phyloP scores from a whole-genome alignment of 2,888 invertebrate species.

The Philaethria dido region DNA sequence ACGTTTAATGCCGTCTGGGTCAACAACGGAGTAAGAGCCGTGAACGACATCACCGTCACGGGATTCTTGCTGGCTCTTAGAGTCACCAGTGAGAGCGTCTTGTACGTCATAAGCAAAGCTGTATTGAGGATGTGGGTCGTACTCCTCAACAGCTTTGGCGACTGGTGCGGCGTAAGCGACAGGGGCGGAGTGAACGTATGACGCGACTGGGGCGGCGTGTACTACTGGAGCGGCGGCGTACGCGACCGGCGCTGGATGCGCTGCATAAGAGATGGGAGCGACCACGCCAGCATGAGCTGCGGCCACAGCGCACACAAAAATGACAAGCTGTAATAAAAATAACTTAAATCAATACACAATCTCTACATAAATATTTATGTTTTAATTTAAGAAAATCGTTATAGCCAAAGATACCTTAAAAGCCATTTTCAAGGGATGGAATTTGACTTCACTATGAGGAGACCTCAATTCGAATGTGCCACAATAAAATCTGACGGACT shows the following conservation, averaged over 20 bases:
- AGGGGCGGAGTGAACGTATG: conserved; percentile 54
- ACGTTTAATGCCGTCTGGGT: conserved; percentile 71
- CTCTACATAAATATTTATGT: too few species aligned
- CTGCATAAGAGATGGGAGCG: conserved; percentile 63
- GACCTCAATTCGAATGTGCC: conserved; percentile 72
- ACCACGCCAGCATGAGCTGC: conserved; percentile 58
- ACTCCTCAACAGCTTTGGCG: conserved; percentile 60
- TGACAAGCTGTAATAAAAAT: conserved; percentile 59
- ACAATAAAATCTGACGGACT: conserved; percentile 54
- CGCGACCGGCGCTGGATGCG: conserved; percentile 67
- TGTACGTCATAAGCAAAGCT: conserved; percentile 76
- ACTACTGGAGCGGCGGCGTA: conserved; percentile 55
- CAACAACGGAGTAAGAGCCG: conserved; percentile 70
- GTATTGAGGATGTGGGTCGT: conserved; percentile 73
- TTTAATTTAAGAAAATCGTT: neutral
- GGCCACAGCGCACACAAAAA: conserved; percentile 65
- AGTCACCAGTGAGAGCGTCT: conserved; percentile 70
- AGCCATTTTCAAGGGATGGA: conserved; percentile 64
- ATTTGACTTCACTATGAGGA: conserved; percentile 66
- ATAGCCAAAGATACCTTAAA: conserved; percentile 62
- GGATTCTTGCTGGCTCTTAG: conserved; percentile 67
- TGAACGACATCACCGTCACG: conserved; percentile 72
- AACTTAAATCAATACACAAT: too few species aligned
- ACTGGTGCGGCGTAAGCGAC: conserved; percentile 56
- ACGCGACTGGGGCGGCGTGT: conserved; percentile 51